Evolutionary conservation across 2,113 vertebrate species (phyloP).

Genomic region (Podiceps cristatus): DNA sequence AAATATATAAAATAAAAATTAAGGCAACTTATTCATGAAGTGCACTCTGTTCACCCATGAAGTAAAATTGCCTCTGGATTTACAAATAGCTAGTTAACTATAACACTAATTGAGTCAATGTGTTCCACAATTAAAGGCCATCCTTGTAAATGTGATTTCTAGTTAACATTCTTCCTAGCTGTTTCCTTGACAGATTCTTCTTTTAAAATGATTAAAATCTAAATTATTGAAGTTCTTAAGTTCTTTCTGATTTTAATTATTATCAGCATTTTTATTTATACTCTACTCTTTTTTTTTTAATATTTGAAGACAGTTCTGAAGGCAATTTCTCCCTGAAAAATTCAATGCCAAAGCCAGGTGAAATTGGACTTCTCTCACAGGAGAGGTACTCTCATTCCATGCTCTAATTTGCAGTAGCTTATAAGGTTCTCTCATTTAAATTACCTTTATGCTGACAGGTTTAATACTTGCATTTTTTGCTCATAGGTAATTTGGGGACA

Average conservation of each 20-base stretch:
- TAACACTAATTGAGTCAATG: neutral
- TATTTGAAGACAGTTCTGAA: neutral
- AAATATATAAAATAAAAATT: neutral
- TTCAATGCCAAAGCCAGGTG: neutral
- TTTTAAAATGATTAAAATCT: neutral
- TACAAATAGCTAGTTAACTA: conserved; percentile 16
- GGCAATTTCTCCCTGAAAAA: conserved; percentile 3
- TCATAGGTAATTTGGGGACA: neutral
- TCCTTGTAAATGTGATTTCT: neutral
- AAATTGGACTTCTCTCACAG: neutral
- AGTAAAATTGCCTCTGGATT: neutral
- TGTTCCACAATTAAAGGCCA: neutral
- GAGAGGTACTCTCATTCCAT: neutral
- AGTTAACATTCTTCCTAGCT: neutral
- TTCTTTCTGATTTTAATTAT: neutral
- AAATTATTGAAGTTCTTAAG: neutral
- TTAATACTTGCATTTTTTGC: neutral
- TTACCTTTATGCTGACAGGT: conserved; percentile 21
- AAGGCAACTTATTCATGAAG: neutral
- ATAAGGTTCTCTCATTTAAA: neutral
- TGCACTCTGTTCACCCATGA: neutral
- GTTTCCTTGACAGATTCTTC: neutral
- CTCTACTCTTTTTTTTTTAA: neutral
- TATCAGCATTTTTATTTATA: neutral
- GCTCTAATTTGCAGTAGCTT: neutral